Conservation (phyloP, 2,888 invertebrate genomes). For the Carabus problematicus region DNA sequence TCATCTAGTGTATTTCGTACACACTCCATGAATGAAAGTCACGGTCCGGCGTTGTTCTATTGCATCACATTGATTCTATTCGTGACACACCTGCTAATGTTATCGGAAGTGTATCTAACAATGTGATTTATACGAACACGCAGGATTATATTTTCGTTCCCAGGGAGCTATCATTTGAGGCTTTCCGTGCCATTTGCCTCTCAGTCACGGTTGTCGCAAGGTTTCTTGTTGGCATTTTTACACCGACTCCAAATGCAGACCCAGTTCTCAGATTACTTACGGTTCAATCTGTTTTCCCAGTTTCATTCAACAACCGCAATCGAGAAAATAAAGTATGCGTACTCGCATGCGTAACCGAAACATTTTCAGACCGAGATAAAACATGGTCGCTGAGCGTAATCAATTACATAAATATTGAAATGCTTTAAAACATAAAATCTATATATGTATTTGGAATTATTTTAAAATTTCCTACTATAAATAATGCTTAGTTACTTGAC, state of each 20-base stretch:
- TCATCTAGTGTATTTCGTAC: background rate
- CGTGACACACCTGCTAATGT: conserved; percentile 36
- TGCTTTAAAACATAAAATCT: too few species aligned
- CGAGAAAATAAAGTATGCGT: too few species aligned
- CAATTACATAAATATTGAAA: too few species aligned
- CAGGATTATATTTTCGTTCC: conserved; percentile 23
- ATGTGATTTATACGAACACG: conserved; percentile 27
- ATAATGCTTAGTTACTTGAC: too few species aligned
- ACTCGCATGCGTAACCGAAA: too few species aligned
- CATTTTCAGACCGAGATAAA: too few species aligned
- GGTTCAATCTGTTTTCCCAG: background rate
- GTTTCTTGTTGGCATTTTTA: conserved; percentile 5
- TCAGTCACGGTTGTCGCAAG: conserved; percentile 22
- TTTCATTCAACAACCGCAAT: background rate
- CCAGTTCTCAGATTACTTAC: background rate
- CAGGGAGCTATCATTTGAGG: conserved; percentile 23
- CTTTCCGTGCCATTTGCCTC: conserved; percentile 34
- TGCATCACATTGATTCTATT: conserved; percentile 19
- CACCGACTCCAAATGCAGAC: background rate
- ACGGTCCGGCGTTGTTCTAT: conserved; percentile 19
- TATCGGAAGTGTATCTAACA: conserved; percentile 32
- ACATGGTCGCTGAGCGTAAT: too few species aligned
- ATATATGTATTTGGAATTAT: too few species aligned
- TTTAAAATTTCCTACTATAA: too few species aligned
- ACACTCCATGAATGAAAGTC: conserved; percentile 21